Evolutionary conservation across 1,140 invertebrate species (phyloP), one percentile per base, ranked within the genome.

Genomic region (Drosophila setifemur): DNA sequence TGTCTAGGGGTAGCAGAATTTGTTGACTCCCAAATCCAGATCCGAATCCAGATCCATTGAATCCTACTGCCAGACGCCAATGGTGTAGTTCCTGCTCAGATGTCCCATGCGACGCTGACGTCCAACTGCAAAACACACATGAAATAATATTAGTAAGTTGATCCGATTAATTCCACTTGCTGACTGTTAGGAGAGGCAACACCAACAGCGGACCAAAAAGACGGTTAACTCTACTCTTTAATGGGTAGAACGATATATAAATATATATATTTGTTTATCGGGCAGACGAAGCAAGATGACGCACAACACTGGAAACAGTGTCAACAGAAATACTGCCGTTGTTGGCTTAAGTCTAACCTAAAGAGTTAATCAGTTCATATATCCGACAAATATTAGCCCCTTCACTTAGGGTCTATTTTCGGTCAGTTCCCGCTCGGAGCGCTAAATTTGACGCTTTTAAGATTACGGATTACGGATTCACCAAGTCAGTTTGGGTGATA

Each of bases 51-150:
- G 16, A 9, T 23, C 4, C 37, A 7, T 16, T 48, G 35, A 19
- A 33, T 57, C 40, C 52, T 88, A 89, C 60, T 88, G 88, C 70
- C 79, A 88, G 29, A 74, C 57, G 43, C 89, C 89, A 71, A 90
- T 76, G 31, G 89, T 90, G 48, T 89, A 90, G 45, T 90, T 90
- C 68, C 88, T 76, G 67, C 49, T 77, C 52, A 90, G 88, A 31
- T 90, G 89, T 57, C 89, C 89, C 89, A 90, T 69, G 58, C 89
- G 89, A 73, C 89, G 77, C 73, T 88, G 81, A 55, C 89, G 89
- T 67, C 88, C 89, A 75, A 73, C 89, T 90, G 75, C 2, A 89
- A 85, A 53, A 73, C 5, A 8, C 28, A 31, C 31, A 26, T 16
- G 21, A 64, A 44, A 16, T 40, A 19, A 14, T 23, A 68, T 83